Evolutionary conservation across 2,797 vertebrate genomes (phyloP), one percentile per base, ranked within the genome.

Genomic region (Bradypodion ventrale): DNA sequence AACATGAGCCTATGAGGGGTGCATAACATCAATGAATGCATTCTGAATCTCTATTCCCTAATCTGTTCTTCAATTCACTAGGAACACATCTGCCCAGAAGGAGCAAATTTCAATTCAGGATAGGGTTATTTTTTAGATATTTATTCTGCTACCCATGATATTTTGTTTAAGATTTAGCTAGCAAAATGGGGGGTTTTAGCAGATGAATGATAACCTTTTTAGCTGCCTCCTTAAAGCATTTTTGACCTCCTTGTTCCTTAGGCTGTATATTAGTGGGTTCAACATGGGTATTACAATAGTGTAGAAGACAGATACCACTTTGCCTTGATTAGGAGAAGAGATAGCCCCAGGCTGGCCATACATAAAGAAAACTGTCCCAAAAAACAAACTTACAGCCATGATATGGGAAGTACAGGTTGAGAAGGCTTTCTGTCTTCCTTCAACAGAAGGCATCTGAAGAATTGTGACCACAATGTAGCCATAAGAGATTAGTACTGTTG

Each of bases 211-310:
- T 13, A 80, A 19, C 29, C 37, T 80, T 80, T 59, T 75, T 9
- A 85, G 13, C 15, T 80, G 78, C 23, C 79, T 85, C 12, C 27
- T 0, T 13, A 86, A 32, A 15, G 85, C 85, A 52, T 77, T 32
- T 65, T 93, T 92, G n/a, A 92, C 89, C 2, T 93, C 87, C n/a
- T 90, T 90, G 49, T 91, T 93, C 60, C 90, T 92, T 78, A 93
- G 66, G 42, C 88, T 92, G 37, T 92, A 92, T 59, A 93, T 92
- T 29, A 92, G 72, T 35, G 89, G 90, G 8, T 93, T 93, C 59
- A 93, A 25, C 92, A 93, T 90, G 29, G 90, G 88, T 32, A 92
- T 93, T 37, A 92, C 75, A 12, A 89, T 87, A 7, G 90, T 92
- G 65, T 93, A 91, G 66, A 92, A 92, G 0, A 92, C 83, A 75